Percentiles rank a stretch among this genome's conserved stretches.
phyloP scores from a whole-genome alignment of 37 sponge, comb jelly and placozoan genomes.

The Halichondria panicea region DNA sequence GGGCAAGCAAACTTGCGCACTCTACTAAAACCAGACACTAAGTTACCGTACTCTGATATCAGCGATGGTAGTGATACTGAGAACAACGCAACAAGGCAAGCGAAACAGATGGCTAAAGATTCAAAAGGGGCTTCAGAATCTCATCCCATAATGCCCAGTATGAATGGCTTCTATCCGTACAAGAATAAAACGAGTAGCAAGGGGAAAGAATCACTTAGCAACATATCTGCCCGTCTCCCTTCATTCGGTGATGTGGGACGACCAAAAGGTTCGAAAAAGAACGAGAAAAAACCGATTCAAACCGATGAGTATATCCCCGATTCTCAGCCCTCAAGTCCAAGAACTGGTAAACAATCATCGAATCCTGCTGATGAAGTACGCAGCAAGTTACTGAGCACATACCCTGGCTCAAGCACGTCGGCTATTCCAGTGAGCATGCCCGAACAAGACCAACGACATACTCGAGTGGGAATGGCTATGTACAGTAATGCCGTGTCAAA shows the following conservation, averaged over 20 bases:
- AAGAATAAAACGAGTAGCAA: too few relatives aligned
- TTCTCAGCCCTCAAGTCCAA: constrained; percentile 25
- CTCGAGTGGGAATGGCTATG: constrained; percentile 23
- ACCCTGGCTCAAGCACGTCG: constrained; percentile 2
- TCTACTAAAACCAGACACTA: constrained; percentile 6
- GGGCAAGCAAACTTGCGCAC: too few relatives aligned
- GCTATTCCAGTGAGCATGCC: constrained; percentile 7
- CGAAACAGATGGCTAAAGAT: too few relatives aligned
- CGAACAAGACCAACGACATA: constrained; percentile 54
- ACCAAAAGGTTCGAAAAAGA: neutral
- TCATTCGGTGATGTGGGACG: neutral
- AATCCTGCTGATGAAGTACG: constrained; percentile 10
- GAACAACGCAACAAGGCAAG: neutral
- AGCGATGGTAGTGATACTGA: constrained; percentile 61
- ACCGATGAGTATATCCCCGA: constrained; percentile 1
- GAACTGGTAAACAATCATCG: too few relatives aligned
- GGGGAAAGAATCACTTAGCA: too few relatives aligned
- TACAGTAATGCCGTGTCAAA: too few relatives aligned
- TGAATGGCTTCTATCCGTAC: too few relatives aligned
- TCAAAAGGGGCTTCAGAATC: too few relatives aligned
- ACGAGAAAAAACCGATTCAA: neutral
- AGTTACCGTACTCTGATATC: constrained; percentile 55
- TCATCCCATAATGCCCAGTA: too few relatives aligned
- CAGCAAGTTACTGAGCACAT: constrained; percentile 25
- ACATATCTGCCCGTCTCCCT: too few relatives aligned